phyloP scores from a whole-genome alignment of 2,888 invertebrate species.

The Morpho deidamia region DNA sequence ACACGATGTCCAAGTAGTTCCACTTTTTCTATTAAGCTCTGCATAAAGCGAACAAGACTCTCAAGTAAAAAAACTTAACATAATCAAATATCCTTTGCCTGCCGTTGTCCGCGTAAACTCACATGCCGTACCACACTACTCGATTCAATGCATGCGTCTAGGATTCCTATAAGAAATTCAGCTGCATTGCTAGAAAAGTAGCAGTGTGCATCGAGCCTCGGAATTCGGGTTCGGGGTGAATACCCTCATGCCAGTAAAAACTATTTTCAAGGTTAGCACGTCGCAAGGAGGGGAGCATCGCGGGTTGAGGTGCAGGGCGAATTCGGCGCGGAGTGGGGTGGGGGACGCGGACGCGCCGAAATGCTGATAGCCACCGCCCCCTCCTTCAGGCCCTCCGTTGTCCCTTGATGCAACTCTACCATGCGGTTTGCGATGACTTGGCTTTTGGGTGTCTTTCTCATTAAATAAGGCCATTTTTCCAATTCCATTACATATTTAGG shows the following conservation, averaged over 20 bases:
- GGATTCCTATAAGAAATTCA: constrained; percentile 52
- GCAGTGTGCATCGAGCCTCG: constrained; percentile 61
- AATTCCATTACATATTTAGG: too few species aligned
- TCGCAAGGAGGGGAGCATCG: constrained; percentile 66
- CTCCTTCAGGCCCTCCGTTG: constrained; percentile 32
- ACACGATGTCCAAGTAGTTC: constrained; percentile 13
- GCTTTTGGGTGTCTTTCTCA: constrained; percentile 12
- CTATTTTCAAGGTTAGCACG: constrained; percentile 77
- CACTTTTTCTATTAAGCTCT: constrained; percentile 20
- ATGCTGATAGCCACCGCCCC: constrained; percentile 66
- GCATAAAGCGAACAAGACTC: constrained; percentile 45
- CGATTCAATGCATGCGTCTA: constrained; percentile 34
- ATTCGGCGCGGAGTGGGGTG: constrained; percentile 61
- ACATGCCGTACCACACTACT: constrained; percentile 42
- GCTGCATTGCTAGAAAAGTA: constrained; percentile 39
- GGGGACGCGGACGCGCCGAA: constrained; percentile 65
- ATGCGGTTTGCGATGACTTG: constrained; percentile 29
- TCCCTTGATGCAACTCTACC: constrained; percentile 42
- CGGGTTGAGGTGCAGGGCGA: constrained; percentile 53
- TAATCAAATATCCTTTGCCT: constrained; percentile 70
- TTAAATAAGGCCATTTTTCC: not conserved
- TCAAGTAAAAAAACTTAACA: constrained; percentile 62
- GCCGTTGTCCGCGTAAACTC: constrained; percentile 57
- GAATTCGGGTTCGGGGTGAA: constrained; percentile 77
- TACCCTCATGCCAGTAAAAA: constrained; percentile 76